Conservation (phyloP, 2,113 vertebrate genomes). For the Bubalus kerabau region DNA sequence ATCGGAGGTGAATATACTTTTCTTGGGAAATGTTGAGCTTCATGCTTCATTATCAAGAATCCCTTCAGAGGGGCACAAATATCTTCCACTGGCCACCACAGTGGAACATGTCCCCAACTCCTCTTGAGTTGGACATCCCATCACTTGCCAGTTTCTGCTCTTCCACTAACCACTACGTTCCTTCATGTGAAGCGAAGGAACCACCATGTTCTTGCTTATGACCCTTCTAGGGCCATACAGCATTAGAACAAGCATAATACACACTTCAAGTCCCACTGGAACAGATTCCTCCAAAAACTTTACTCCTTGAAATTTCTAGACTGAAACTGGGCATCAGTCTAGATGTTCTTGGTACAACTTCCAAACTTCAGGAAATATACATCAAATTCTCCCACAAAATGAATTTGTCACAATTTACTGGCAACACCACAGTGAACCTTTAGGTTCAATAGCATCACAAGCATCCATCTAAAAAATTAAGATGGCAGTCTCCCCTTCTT, state of each 20-base stretch:
- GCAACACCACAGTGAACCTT: background rate
- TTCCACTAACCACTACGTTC: background rate
- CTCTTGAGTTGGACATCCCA: background rate
- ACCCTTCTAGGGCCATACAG: background rate
- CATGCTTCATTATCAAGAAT: background rate
- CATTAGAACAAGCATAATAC: background rate
- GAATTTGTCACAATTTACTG: background rate
- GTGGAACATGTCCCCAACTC: background rate
- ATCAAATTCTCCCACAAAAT: background rate
- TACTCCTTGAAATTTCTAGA: background rate
- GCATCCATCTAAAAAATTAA: background rate
- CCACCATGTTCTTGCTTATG: background rate
- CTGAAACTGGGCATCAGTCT: background rate
- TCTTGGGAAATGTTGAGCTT: background rate
- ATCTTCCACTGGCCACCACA: background rate
- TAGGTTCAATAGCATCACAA: background rate
- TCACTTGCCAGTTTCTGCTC: background rate
- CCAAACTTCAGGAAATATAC: background rate
- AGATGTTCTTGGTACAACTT: background rate
- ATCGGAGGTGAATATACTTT: background rate
- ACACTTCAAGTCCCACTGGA: background rate
- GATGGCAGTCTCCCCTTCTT: background rate
- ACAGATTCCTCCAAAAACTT: background rate
- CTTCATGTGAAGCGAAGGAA: background rate
- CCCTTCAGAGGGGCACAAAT: background rate